Evolutionary conservation across 2,888 invertebrate genomes (phyloP).

Genomic region (Baccha elongata): DNA sequence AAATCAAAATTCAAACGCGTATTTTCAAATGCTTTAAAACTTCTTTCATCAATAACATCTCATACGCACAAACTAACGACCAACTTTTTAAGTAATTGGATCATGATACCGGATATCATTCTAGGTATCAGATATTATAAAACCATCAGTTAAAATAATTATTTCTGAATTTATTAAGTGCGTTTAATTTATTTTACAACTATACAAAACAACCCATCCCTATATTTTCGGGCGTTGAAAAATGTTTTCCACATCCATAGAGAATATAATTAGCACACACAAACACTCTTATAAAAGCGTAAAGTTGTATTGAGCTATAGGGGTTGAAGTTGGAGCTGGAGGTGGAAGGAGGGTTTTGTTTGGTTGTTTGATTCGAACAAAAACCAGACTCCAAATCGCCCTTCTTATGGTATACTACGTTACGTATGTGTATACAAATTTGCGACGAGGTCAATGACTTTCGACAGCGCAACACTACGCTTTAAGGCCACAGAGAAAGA

Average conservation of each 20-base stretch:
- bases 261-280: no score
- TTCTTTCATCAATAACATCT: no score
- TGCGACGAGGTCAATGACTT: conserved; percentile 66
- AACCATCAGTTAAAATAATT: neutral
- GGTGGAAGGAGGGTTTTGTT: conserved; percentile 1
- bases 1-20: no score
- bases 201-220: conserved; percentile 2
- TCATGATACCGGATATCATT: neutral
- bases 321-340: neutral
- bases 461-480: conserved; percentile 40
- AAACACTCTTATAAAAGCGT: neutral
- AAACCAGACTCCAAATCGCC: conserved; percentile 38
- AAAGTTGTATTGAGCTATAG: neutral
- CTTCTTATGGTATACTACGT: conserved; percentile 31
- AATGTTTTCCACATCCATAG: neutral
- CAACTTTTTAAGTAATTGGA: conserved; percentile 3
- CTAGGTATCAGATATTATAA: neutral
- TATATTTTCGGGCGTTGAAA: neutral
- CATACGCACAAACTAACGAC: no score
- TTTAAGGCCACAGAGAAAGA: conserved; percentile 15
- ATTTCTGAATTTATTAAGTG: neutral
- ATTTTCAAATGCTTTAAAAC: no score
- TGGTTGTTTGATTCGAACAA: conserved; percentile 30
- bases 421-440: conserved; percentile 32
- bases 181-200: conserved; percentile 7